Conservation (phyloP, 2,113 vertebrate species). For the Lagenorhynchus albirostris region DNA sequence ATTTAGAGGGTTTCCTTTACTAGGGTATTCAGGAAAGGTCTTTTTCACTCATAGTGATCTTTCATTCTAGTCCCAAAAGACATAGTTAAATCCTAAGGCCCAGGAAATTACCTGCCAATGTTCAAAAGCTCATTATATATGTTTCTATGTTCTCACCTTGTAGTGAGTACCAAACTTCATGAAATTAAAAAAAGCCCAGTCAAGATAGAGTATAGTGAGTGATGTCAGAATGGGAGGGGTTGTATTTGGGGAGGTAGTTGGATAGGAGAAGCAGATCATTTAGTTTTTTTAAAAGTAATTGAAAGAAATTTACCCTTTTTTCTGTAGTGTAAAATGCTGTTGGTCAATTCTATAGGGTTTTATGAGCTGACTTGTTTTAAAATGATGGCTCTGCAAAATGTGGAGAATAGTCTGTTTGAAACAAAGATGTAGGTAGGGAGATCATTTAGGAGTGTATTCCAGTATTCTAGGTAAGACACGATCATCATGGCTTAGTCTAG, state of each 20-base stretch:
- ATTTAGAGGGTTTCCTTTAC: background rate
- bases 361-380: background rate
- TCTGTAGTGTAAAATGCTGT: background rate
- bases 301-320: background rate
- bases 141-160: background rate
- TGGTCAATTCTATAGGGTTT: background rate
- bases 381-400: background rate
- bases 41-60: background rate
- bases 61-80: background rate
- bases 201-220: background rate
- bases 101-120: background rate
- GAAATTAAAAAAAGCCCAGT: background rate
- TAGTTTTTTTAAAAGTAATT: background rate
- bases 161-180: background rate
- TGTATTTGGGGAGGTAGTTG: background rate
- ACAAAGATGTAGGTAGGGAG: background rate
- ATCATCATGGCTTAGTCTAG: background rate
- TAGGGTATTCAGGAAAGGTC: background rate
- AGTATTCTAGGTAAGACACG: background rate
- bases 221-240: background rate
- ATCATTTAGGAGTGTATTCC: background rate
- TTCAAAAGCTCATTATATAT: background rate
- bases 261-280: background rate
- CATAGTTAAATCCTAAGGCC: background rate
- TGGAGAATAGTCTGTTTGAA: background rate